phyloP scores from a whole-genome alignment of 2,113 vertebrate species.

The Procavia capensis region DNA sequence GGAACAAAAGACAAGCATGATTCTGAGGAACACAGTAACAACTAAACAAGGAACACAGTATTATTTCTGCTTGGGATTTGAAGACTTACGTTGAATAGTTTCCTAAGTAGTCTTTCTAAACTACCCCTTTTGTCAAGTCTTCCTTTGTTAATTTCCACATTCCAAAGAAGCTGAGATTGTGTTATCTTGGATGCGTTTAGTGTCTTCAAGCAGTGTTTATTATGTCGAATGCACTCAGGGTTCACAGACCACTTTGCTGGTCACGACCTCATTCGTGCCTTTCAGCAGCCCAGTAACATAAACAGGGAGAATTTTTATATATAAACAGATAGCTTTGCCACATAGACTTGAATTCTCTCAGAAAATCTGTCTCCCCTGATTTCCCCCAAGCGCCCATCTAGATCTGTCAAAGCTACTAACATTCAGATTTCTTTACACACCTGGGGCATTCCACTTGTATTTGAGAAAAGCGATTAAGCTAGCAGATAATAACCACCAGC shows the following conservation, averaged over 20 bases:
- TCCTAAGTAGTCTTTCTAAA: constrained; percentile 12
- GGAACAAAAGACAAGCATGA: neutral
- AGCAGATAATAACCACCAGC: neutral
- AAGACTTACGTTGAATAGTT: neutral
- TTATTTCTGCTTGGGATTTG: neutral
- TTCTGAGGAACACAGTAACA: neutral
- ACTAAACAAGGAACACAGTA: neutral
- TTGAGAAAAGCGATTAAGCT: neutral
- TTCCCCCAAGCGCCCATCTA: neutral
- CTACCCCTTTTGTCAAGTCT: neutral
- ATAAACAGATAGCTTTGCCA: neutral
- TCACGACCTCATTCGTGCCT: neutral
- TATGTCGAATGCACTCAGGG: neutral
- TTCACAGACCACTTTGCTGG: neutral
- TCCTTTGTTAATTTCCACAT: constrained; percentile 28
- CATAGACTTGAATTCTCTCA: neutral
- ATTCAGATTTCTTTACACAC: neutral
- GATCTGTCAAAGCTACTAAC: neutral
- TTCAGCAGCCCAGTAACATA: neutral
- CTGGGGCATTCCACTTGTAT: neutral
- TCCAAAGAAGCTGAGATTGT: neutral
- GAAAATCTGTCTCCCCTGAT: constrained; percentile 28
- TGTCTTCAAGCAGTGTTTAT: neutral
- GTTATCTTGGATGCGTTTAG: too few species aligned
- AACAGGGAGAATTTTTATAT: neutral